phyloP scores from a whole-genome alignment of 2,797 vertebrate species.

The Hydrocynus forskahlii region DNA sequence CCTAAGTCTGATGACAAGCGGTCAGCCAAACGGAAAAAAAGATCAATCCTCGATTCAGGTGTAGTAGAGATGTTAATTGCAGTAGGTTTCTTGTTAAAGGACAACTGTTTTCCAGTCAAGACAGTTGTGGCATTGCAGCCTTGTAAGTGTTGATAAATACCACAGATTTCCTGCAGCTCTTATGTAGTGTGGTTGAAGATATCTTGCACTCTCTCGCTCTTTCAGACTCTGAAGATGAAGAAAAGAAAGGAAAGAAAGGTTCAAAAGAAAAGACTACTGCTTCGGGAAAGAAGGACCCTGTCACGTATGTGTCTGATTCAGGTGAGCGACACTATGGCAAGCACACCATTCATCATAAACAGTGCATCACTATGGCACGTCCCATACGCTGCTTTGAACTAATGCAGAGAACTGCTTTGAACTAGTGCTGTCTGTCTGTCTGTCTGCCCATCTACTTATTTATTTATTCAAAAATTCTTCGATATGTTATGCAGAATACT shows the following conservation, averaged over 20 bases:
- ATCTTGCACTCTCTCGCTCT: background rate
- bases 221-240: conserved; percentile 68
- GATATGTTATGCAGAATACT: no score
- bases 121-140: background rate
- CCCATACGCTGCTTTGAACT: no score
- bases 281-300: conserved; percentile 80
- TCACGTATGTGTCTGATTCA: conserved; percentile 92
- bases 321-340: conserved; percentile 70
- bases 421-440: no score
- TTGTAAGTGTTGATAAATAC: background rate
- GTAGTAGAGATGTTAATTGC: no score
- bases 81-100: no score
- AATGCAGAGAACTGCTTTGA: no score
- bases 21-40: conserved; percentile 76
- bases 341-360: background rate
- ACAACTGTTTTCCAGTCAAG: no score
- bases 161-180: background rate
- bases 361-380: background rate
- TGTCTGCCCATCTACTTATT: no score
- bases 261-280: conserved; percentile 75
- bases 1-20: conserved; percentile 72
- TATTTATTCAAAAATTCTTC: no score
- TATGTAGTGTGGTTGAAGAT: background rate
- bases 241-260: conserved; percentile 78
- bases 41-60: conserved; percentile 84